Evolutionary conservation across 2,888 invertebrate species (phyloP), one percentile per base, ranked within the genome.

Genomic region (Aleiodes testaceus): DNA sequence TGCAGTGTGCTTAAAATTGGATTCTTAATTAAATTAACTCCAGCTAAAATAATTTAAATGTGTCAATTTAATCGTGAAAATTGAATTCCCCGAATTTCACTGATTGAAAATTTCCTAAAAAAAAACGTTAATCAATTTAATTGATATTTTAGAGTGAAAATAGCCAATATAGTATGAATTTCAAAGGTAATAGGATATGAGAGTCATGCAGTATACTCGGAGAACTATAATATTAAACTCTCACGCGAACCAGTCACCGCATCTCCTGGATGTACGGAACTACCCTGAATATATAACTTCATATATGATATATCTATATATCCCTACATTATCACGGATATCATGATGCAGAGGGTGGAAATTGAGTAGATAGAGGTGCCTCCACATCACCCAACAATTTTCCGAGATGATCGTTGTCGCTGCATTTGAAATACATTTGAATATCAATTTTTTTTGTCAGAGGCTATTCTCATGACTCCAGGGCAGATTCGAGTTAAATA

Each of bases 381-480:
- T 68, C 22, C 59, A 18, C 12, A 52, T n/a, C 26, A 30, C 55
- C 14, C 36, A 36, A 14, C 55, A 30, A 36, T 36, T 36, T 36
- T 36, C 36, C 36, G 36, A 55, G 45, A 55, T 45, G 53, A 45
- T 47, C 55, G 44, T 45, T 30, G 36, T 11, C 30, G 26, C 12
- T 26, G 30, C 59, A 47, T 67, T 55, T 45, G 26, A 68, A 59
- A 59, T 68, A 55, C 20, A 66, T 67, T 53, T 18, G 26, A 53
- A 53, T 44, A 53, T 42, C 42, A 53, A 49, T 68, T 59, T 30
- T 20, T 26, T 47, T 18, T 26, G 3, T 53, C 53, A 26, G 26
- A 2, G 26, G 12, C 22, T 65, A 30, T 67, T 59, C 14, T 55
- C 30, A 55, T 9, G 22, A 14, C 42, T 44, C 53, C 18, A 5